Percentiles rank a stretch among this genome's conserved stretches.
phyloP scores from a whole-genome alignment of 2,797 vertebrate genomes.

The Gambelia wislizenii region DNA sequence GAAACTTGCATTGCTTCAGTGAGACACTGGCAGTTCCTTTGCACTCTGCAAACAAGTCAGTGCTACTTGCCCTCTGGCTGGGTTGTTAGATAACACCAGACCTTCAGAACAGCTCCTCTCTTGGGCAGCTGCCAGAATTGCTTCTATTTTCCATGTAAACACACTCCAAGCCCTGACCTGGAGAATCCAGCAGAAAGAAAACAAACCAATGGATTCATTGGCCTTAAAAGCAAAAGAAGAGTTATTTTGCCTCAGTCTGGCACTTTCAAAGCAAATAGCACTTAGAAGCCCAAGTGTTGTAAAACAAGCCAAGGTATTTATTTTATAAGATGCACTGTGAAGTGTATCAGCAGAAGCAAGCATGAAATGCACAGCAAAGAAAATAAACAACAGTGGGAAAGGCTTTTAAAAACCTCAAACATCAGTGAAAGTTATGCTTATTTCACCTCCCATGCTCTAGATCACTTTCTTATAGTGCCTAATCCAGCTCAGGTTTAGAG shows the following conservation, averaged over 20 bases:
- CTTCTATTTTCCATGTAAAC: constrained; percentile 1
- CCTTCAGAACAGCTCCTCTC: constrained; percentile 8
- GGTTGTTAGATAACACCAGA: neutral
- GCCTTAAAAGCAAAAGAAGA: constrained; percentile 11
- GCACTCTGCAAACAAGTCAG: neutral
- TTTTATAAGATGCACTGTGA: neutral
- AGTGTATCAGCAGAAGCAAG: neutral
- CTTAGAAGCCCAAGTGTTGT: neutral
- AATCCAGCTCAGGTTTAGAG: neutral
- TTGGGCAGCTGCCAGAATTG: constrained; percentile 6
- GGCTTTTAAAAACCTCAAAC: neutral
- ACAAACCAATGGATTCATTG: neutral
- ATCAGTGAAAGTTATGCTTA: neutral
- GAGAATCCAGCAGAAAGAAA: neutral
- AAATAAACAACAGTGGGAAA: neutral
- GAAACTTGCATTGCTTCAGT: neutral
- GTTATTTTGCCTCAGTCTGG: constrained; percentile 2
- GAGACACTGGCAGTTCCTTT: neutral
- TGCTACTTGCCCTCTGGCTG: neutral
- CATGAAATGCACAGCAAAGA: neutral
- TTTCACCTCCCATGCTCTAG: neutral
- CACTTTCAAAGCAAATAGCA: constrained; percentile 15
- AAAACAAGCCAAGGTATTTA: constrained; percentile 15
- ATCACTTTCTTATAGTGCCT: neutral
- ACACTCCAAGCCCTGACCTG: neutral